These are phyloP conservation scores for Conus canariensis DNA, from an alignment of 2,888 invertebrate species.

Conservation along the genomic window DNA sequence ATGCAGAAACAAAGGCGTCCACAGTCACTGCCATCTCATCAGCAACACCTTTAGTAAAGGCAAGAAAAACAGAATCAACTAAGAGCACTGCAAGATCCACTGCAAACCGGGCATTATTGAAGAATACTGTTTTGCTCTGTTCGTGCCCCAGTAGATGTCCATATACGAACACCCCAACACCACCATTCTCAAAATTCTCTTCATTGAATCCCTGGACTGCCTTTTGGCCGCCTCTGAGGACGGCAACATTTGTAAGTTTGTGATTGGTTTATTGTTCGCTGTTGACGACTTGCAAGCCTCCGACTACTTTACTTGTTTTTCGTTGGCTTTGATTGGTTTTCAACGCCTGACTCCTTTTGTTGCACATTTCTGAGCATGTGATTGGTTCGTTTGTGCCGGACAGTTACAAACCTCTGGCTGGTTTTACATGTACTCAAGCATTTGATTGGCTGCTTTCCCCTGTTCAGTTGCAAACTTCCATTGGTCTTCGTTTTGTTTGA, in stretches of 20 bases:
- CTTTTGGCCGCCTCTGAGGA: constrained; percentile 78
- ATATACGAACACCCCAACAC: constrained; percentile 71
- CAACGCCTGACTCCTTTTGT: background rate
- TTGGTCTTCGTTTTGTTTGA: too few species aligned
- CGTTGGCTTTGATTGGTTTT: too few species aligned
- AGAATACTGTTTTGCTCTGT: too few species aligned
- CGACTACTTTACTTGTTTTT: background rate
- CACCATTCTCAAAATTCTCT: constrained; percentile 71
- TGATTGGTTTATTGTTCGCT: background rate
- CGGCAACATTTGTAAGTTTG: constrained; percentile 75
- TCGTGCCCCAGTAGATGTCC: constrained; percentile 58
- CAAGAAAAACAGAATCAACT: too few species aligned
- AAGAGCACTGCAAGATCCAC: too few species aligned
- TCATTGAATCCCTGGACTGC: constrained; percentile 77
- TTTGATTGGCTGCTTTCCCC: too few species aligned
- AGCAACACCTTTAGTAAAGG: too few species aligned
- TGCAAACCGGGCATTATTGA: too few species aligned
- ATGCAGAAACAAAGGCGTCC: too few species aligned
- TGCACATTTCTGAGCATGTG: background rate
- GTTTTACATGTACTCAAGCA: background rate
- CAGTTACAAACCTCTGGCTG: background rate
- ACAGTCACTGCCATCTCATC: too few species aligned
- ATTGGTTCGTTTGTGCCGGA: background rate
- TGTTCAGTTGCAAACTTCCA: too few species aligned
- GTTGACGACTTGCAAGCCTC: background rate